Evolutionary conservation across 2,888 invertebrate species (phyloP).

Genomic region (Drosophila putrida): DNA sequence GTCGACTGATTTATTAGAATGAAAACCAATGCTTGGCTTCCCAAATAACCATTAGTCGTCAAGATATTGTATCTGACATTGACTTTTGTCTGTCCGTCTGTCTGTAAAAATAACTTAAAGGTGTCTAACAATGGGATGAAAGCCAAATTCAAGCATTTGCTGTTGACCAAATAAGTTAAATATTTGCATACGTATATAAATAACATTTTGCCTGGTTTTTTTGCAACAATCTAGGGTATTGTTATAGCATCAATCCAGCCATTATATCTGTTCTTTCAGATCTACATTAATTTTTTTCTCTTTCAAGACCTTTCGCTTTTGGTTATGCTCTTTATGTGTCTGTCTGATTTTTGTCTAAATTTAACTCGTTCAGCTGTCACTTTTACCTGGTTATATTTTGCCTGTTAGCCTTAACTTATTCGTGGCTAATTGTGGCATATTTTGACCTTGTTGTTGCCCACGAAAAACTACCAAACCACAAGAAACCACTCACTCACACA

Average conservation of each 20-base stretch:
- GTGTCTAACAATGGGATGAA: neutral
- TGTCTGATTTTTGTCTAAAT: conserved; percentile 38
- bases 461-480: conserved; percentile 18
- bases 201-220: neutral
- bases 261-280: conserved; percentile 7
- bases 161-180: neutral
- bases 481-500: conserved; percentile 2
- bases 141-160: neutral
- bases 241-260: conserved; percentile 4
- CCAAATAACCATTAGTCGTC: neutral
- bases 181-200: conserved; percentile 6
- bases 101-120: neutral
- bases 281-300: conserved; percentile 10
- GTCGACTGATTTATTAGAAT: conserved; percentile 20
- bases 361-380: conserved; percentile 46
- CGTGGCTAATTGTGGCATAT: conserved; percentile 47
- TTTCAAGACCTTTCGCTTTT: conserved; percentile 49
- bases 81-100: conserved; percentile 12
- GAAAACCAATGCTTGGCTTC: neutral
- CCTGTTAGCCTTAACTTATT: conserved; percentile 20
- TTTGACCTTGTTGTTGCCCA: conserved; percentile 42
- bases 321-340: conserved; percentile 7
- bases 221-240: conserved; percentile 4
- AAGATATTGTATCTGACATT: neutral
- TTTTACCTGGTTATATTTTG: conserved; percentile 34